Base-by-base conservation (phyloP, 2,888 invertebrate species). In the Ctena decussata region DNA sequence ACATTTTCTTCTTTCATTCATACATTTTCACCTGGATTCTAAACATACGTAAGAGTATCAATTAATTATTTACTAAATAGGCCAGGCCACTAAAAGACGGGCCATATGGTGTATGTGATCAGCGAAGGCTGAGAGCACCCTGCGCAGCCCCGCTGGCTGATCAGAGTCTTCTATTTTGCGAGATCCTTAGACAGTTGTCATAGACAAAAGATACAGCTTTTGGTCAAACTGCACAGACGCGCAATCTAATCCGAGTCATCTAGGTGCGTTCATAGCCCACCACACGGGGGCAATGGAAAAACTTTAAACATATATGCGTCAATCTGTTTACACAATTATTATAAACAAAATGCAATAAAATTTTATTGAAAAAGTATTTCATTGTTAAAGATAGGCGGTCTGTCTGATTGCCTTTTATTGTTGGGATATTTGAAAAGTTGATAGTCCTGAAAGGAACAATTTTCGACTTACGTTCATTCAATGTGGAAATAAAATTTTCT, bases 371-470 rank as follows among this genome's bases (percentile, higher is more conserved):
- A 65, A 30, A 3, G 27, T 6, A 27, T 60, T 30, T 30, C 60
- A 60, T 60, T 60, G 60, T 60, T 27, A 30, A 8, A 30, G 21
- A 60, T 35, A 35, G 65, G 32, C 65, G 30, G 18, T 21, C 11
- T 35, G 65, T n/a, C 65, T 32, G 65, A 65, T 65, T 65, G 65
- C 65, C 65, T 21, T 65, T 35, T 65, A 35, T 65, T 65, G 35
- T 65, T 35, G 2, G 18, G 8, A 11, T 65, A n/a, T 65, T 65
- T 65, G 65, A 65, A 65, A 32, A 65, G 35, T 65, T 35, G 32
- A 35, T 32, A 24, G 24, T 24, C 5, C 21, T 30, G 27, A 60
- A 60, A 35, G 11, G 35, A 65, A 65, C 35, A 18, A 35, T 35
- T 65, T 65, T 35, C 32, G 24, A 12, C 30, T 65, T 11, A 65